phyloP scores from a whole-genome alignment of 2,888 invertebrate genomes.

The Thyatira batis region DNA sequence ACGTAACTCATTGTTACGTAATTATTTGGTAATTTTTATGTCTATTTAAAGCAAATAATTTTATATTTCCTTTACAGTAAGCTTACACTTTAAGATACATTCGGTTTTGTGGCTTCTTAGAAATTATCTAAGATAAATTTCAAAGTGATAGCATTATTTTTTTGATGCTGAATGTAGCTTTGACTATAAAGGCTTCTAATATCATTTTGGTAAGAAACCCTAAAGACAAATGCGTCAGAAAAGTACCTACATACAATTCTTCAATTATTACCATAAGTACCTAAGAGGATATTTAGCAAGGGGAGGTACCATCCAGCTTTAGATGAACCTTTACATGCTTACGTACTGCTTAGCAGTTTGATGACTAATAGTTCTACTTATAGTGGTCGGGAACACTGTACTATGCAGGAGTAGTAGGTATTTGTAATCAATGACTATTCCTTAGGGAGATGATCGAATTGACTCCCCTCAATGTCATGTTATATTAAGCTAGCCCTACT shows the following conservation, averaged over 20 bases:
- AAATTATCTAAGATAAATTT: no score
- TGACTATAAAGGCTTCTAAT: no score
- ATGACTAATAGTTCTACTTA: constrained; percentile 21
- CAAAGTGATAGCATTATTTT: no score
- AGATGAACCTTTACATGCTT: constrained; percentile 10
- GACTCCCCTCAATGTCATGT: constrained; percentile 46
- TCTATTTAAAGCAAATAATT: no score
- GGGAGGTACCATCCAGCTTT: constrained; percentile 26
- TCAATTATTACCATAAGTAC: constrained; percentile 50
- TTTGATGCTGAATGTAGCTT: no score
- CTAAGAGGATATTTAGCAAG: constrained; percentile 48
- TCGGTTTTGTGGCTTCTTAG: no score
- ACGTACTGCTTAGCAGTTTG: constrained; percentile 5
- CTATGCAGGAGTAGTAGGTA: constrained; percentile 40
- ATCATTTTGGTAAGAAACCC: no score
- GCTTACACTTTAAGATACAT: no score
- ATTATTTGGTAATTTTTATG: no score
- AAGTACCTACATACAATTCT: constrained; percentile 52
- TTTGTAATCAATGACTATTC: no score
- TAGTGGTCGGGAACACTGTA: constrained; percentile 32
- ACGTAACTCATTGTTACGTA: no score
- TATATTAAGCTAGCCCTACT: constrained; percentile 44
- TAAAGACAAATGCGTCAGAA: constrained; percentile 42
- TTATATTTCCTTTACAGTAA: no score
- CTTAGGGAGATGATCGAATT: constrained; percentile 43